These are phyloP conservation scores for Neosilurus mollespiculum DNA, from an alignment of 2,797 vertebrate species.

Conservation along the genomic window DNA sequence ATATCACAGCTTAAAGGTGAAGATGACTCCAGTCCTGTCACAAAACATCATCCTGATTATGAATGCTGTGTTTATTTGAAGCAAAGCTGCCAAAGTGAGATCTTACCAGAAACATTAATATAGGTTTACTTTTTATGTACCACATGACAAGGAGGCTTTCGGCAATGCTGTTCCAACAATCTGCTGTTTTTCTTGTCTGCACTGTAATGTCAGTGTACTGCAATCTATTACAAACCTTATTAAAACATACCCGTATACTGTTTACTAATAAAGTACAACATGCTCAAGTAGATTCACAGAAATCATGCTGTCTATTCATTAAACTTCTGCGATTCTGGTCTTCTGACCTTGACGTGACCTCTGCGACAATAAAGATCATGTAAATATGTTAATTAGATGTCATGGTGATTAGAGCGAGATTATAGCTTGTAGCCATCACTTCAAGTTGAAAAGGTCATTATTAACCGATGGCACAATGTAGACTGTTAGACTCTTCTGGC, in stretches of 20 bases:
- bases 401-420: neutral
- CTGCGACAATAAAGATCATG: slow-evolving; percentile 2
- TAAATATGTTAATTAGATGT: slow-evolving; percentile 10
- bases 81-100: neutral
- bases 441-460: slow-evolving; percentile 15
- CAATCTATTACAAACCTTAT: neutral
- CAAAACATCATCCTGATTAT: slow-evolving; percentile 1
- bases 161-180: neutral
- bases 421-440: slow-evolving; percentile 19
- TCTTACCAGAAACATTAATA: neutral
- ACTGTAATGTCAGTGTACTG: too few species aligned
- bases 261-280: neutral
- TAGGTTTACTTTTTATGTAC: neutral
- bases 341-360: neutral
- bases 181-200: neutral
- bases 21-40: neutral
- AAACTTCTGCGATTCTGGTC: neutral
- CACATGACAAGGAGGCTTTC: neutral
- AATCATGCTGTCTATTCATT: neutral
- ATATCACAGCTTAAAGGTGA: slow-evolving; percentile 4
- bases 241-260: neutral
- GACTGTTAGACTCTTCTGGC: neutral
- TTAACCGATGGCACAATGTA: neutral
- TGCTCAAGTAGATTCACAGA: neutral
- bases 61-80: neutral